A percentile compares a stretch with the other conserved stretches of the same genome.
Evolutionary conservation across 2,113 vertebrate genomes (phyloP).

Genomic region (Clarias macrocephalus): DNA sequence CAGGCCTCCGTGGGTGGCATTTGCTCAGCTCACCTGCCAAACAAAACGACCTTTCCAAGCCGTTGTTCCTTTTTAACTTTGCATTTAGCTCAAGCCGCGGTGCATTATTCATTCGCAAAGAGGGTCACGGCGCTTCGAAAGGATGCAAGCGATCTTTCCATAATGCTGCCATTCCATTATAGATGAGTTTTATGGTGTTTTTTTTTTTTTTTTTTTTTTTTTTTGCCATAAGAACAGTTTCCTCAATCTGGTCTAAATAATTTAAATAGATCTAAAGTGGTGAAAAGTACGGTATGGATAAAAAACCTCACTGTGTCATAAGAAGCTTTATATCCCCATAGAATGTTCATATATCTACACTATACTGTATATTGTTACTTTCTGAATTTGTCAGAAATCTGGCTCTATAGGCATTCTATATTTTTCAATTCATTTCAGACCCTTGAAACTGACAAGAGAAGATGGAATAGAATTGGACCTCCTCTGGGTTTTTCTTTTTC

Average conservation of each 20-base stretch:
- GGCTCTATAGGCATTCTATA: no score
- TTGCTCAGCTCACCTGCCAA: slow-evolving; percentile 22
- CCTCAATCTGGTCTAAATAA: slow-evolving; percentile 21
- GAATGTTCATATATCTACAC: not conserved
- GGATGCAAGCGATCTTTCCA: not conserved
- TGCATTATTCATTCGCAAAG: slow-evolving; percentile 47
- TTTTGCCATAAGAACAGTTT: not conserved
- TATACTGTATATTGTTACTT: not conserved
- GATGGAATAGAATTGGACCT: no score
- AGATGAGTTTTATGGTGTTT: not conserved
- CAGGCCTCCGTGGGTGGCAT: not conserved
- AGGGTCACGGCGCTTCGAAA: not conserved
- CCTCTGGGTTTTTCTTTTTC: no score
- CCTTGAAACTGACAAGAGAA: no score
- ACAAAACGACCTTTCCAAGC: slow-evolving; percentile 5
- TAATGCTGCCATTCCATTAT: not conserved
- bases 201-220: not conserved
- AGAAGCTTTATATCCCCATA: not conserved
- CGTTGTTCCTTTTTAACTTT: slow-evolving; percentile 7
- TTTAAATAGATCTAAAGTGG: slow-evolving; percentile 9
- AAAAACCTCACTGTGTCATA: not conserved
- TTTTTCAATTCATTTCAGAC: no score
- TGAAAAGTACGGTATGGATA: not conserved
- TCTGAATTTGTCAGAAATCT: no score
- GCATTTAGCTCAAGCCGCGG: not conserved